Evolutionary conservation across 2,797 vertebrate genomes (phyloP), one percentile per base, ranked within the genome.

Genomic region (Borostomias antarcticus): DNA sequence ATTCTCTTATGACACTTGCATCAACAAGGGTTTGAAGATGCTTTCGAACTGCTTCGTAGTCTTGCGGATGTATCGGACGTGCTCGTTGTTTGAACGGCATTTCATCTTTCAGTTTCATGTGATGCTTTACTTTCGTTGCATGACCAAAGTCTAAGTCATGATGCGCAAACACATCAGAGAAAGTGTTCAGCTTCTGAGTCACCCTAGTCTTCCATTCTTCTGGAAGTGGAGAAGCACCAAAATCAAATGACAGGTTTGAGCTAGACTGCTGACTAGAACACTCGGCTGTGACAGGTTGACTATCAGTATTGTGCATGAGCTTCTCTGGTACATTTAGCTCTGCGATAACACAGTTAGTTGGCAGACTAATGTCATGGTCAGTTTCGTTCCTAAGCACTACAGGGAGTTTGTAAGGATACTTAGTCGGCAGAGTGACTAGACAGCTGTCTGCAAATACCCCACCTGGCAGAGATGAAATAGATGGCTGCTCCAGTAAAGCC

Each of bases 21-120:
- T 68, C 52, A 0, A 53, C n/a, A n/a, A n/a, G n/a, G n/a, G n/a
- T n/a, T n/a, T n/a, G 28, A 2, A 64, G 17, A n/a, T 69, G 71
- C 15, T 48, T 51, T 4, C 29, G 25, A 5, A 68, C 47, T 2
- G 61, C 71, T n/a, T 56, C 53, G 11, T 30, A 11, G 8, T 56
- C 28, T 0, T 56, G 53, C 2, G 26, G 53, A 30, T 56, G 53
- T n/a, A n/a, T n/a, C n/a, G n/a, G n/a, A n/a, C n/a, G n/a, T n/a
- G n/a, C n/a, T n/a, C n/a, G n/a, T n/a, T 68, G 32, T 9, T 43
- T 53, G 21, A 62, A 66, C 5, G 69, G 37, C 1, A 29, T 63
- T 2, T 64, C 40, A 13, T 69, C 40, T 11, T 90, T 2, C 91
- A 61, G 37, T 7, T 54, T 51, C 8, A 53, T 40, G 6, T 40